Conservation (phyloP, 1,140 invertebrate genomes). For the Drosophila rhopaloa region DNA sequence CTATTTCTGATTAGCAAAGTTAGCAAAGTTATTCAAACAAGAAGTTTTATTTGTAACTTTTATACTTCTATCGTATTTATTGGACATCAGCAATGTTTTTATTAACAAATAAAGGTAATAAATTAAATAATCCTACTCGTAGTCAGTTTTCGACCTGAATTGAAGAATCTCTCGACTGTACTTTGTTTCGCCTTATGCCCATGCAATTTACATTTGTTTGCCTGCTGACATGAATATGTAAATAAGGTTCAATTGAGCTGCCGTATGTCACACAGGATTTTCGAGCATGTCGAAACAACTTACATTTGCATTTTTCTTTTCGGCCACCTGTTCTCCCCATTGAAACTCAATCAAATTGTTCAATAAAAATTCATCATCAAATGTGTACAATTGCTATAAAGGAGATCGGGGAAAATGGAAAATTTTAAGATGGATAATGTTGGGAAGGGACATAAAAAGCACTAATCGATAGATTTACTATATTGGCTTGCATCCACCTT, state of each 20-base stretch:
- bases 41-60: too few species aligned
- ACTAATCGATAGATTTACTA: conserved; percentile 3
- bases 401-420: neutral
- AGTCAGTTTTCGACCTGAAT: neutral
- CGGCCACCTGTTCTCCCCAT: conserved; percentile 13
- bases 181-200: conserved; percentile 4
- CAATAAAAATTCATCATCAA: conserved; percentile 17
- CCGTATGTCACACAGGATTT: conserved; percentile 35
- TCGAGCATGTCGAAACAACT: conserved; percentile 9
- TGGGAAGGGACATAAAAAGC: conserved; percentile 3
- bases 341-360: conserved; percentile 30
- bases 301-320: conserved; percentile 31
- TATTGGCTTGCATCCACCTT: neutral
- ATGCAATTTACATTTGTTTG: conserved; percentile 39
- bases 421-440: neutral
- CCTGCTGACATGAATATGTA: conserved; percentile 35
- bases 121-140: neutral
- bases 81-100: too few species aligned
- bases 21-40: neutral
- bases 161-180: conserved; percentile 12
- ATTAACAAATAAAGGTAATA: too few species aligned
- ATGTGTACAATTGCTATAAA: conserved; percentile 4
- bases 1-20: conserved; percentile 16
- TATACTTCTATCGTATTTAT: too few species aligned
- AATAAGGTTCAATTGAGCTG: conserved; percentile 39